These are phyloP conservation scores for Discoglossus pictus DNA, from an alignment of 2,797 vertebrate genomes.

Conservation along the genomic window DNA sequence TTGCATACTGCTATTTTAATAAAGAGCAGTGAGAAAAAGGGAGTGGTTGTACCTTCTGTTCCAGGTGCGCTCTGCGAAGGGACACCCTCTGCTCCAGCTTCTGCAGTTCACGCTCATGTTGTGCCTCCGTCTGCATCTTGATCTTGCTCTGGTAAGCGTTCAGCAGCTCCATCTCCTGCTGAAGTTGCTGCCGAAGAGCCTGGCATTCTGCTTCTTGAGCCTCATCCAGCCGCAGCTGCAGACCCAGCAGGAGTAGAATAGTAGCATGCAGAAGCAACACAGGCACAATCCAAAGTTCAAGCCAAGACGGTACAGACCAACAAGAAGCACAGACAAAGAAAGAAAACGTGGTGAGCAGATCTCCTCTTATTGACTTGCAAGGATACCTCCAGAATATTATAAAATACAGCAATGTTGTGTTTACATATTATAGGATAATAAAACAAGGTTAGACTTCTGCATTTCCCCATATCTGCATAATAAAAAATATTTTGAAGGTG, in stretches of 20 bases:
- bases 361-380: too few relatives aligned
- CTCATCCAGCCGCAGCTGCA: conserved; percentile 94
- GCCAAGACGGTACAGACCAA: too few relatives aligned
- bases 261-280: neutral
- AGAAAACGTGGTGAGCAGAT: too few relatives aligned
- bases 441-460: too few relatives aligned
- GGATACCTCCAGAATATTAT: too few relatives aligned
- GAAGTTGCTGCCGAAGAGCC: conserved; percentile 96
- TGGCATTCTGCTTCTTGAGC: conserved; percentile 99
- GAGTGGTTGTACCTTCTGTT: conserved; percentile 84
- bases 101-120: conserved; percentile 96
- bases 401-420: too few relatives aligned
- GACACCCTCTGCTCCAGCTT: conserved; percentile 98
- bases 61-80: conserved; percentile 92
- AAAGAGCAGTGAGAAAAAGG: conserved; percentile 16
- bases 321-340: too few relatives aligned
- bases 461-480: too few relatives aligned
- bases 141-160: conserved; percentile 99
- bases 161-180: conserved; percentile 99
- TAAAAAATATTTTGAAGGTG: too few relatives aligned
- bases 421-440: too few relatives aligned
- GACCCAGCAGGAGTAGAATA: conserved; percentile 49
- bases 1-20: conserved; percentile 2
- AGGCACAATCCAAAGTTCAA: too few relatives aligned
- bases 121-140: conserved; percentile 98